Base-by-base conservation (phyloP, 2,113 vertebrate species). In the Melospiza georgiana region DNA sequence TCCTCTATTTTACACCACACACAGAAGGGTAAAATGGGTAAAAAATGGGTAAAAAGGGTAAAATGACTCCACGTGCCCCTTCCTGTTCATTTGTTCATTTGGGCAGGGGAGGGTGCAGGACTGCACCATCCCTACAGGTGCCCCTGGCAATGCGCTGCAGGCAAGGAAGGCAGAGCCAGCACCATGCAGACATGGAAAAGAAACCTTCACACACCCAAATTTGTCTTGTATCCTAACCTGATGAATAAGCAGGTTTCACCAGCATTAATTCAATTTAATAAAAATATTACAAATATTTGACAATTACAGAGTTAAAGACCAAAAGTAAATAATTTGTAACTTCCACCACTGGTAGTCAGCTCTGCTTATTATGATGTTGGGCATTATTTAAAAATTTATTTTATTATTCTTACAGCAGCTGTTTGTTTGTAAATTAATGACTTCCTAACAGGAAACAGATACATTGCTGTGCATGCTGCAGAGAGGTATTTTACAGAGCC, bases 31-130 rank as follows among this genome's bases (percentile, higher is more conserved):
- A 22, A 12, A 8, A 28, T 33, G 23, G 51, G 61, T 41, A 41
- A 41, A 41, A 41, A 41, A 41, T 41, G 41, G 41, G 41, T 41
- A 41, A 41, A 41, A 41, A 41, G 41, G 41, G 41, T 41, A 41
- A 46, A 18, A 10, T 59, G 24, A 63, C 6, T 68, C 41, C 59
- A 48, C 10, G 8, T 33, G n/a, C 15, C 31, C 41, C 76, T 27
- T 24, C 48, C 84, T 30, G 51, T 18, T 10, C 8, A 1, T 43
- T 24, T 0, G 0, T 20, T 11, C 8, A 1, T 43, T 21, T 0
- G 0, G 46, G 28, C 33, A 87, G 46, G 27, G 19, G 48, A 72
- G 39, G 33, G 8, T 59, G 16, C 39, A 55, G 31, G 15, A 68
- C 15, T 52, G n/a, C 79, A 69, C 12, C 6, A 1, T 11, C 28